Conservation (phyloP, 2,797 vertebrate genomes). For the Xyrichtys novacula region DNA sequence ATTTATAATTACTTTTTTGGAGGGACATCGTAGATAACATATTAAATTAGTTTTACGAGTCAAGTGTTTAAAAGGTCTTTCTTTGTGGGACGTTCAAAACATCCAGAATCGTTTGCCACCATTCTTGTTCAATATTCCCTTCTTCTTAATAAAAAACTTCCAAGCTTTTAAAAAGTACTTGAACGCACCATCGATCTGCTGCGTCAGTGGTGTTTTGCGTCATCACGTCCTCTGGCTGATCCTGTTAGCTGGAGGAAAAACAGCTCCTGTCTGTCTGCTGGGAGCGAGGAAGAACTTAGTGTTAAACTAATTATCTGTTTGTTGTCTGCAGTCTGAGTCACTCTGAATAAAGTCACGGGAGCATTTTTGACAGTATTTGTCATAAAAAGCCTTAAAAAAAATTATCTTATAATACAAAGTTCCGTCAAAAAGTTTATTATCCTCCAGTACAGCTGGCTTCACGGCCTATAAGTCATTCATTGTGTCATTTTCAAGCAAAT, state of each 20-base stretch:
- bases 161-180: neutral
- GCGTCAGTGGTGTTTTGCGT: slow-evolving; percentile 3
- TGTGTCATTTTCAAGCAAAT: too few relatives aligned
- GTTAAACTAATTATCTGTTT: neutral
- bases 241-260: neutral
- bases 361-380: neutral
- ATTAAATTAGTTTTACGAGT: too few relatives aligned
- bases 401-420: too few relatives aligned
- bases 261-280: neutral
- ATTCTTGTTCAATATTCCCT: neutral
- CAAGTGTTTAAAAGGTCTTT: too few relatives aligned
- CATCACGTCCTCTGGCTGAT: slow-evolving; percentile 15
- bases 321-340: neutral
- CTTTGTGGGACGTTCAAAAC: too few relatives aligned
- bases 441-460: too few relatives aligned
- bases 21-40: too few relatives aligned
- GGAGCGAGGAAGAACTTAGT: neutral
- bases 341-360: neutral
- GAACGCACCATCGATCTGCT: slow-evolving; percentile 22
- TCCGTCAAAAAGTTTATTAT: too few relatives aligned
- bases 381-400: too few relatives aligned
- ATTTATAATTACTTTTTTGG: too few relatives aligned
- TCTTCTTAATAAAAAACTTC: rapidly evolving
- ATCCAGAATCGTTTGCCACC: too few relatives aligned
- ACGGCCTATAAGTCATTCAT: too few relatives aligned